A percentile compares a stretch with the other conserved stretches of the same genome.
Evolutionary conservation across 2,888 invertebrate genomes (phyloP).

Genomic region (Micoletzkya japonica): DNA sequence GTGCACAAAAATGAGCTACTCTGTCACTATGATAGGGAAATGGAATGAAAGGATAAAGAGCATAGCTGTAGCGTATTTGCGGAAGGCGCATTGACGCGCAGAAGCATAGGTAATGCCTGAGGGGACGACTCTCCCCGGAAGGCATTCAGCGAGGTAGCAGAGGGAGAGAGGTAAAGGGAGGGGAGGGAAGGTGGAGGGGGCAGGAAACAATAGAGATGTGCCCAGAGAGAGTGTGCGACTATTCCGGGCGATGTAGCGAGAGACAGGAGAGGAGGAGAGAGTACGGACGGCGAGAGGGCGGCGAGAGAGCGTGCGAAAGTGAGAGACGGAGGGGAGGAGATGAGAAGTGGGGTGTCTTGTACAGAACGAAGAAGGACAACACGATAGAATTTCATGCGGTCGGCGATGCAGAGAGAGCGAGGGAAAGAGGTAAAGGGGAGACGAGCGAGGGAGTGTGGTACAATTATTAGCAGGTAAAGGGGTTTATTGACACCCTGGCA

Average conservation of each 20-base stretch:
- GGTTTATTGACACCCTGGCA: too few relatives aligned
- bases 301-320: not conserved
- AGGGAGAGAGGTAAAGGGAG: too few relatives aligned
- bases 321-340: not conserved
- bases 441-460: not conserved
- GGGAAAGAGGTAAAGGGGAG: conserved; percentile 17
- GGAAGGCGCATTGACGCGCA: not conserved
- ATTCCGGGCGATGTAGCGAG: not conserved
- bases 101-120: not conserved
- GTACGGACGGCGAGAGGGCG: not conserved
- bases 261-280: not conserved
- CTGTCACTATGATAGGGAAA: too few relatives aligned
- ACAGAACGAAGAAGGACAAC: not conserved
- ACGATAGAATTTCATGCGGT: not conserved
- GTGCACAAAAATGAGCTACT: too few relatives aligned
- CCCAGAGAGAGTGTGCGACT: not conserved
- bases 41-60: not conserved
- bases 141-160: not conserved
- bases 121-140: not conserved
- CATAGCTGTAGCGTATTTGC: too few relatives aligned
- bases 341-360: not conserved
- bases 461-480: not conserved
- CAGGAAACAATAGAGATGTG: not conserved
- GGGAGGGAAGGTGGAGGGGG: not conserved
- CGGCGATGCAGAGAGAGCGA: conserved; percentile 13